These are phyloP conservation scores for Axinella damicornis DNA, from an alignment of 37 sponge, comb jelly and placozoan genomes.

Conservation along the genomic window DNA sequence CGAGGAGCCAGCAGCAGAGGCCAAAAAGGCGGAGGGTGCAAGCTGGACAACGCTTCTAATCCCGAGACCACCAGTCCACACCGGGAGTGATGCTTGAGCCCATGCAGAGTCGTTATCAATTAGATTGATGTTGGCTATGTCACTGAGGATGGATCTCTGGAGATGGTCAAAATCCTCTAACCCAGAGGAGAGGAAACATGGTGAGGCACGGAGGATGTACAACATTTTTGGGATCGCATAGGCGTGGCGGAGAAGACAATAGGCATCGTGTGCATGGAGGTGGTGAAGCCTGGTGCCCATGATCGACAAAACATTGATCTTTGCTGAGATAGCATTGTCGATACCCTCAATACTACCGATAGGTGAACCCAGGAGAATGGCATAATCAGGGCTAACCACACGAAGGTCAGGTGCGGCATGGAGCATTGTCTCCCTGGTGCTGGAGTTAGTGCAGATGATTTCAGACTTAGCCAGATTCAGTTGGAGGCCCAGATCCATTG, in stretches of 20 bases:
- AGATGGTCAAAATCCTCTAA: slow-evolving; percentile 17
- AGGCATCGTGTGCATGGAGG: slow-evolving; percentile 41
- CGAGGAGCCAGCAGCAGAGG: too few species aligned
- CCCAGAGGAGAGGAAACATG: slow-evolving; percentile 24
- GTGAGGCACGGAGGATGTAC: slow-evolving; percentile 37
- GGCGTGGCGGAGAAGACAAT: slow-evolving; percentile 21
- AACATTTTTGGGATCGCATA: slow-evolving; percentile 55
- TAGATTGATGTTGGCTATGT: slow-evolving; percentile 17
- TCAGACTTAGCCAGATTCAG: slow-evolving; percentile 34
- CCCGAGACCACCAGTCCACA: neutral
- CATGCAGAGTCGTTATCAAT: neutral
- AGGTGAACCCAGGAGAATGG: slow-evolving; percentile 30
- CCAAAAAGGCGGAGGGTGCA: too few species aligned
- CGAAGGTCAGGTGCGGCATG: neutral
- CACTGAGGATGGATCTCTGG: slow-evolving; percentile 1
- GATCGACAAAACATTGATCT: neutral
- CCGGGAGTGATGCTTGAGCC: slow-evolving; percentile 48
- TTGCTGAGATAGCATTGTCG: neutral
- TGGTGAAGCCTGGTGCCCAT: slow-evolving; percentile 22
- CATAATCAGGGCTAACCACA: neutral
- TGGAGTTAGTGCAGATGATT: slow-evolving; percentile 12
- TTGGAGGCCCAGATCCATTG: slow-evolving; percentile 28
- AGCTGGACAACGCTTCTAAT: too few species aligned
- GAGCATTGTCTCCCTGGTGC: neutral
- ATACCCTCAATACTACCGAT: neutral